A percentile compares a stretch with the other conserved stretches of the same genome.
Evolutionary conservation across 2,797 vertebrate genomes (phyloP).

Genomic region (Sebastes taczanowskii): DNA sequence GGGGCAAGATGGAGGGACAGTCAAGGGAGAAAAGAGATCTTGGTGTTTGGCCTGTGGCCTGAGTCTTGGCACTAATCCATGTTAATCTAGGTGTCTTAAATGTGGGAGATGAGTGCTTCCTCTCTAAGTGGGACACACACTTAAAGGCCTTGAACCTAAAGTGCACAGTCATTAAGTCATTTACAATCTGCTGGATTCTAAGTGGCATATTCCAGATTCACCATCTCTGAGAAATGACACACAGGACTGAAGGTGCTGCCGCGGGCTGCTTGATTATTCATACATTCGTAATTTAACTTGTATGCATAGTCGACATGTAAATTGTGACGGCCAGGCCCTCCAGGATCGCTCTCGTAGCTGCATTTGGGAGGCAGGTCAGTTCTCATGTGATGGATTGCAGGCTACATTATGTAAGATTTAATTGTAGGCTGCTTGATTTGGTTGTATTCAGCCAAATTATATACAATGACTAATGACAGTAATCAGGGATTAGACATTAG

Average conservation of each 20-base stretch:
- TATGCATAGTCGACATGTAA: background rate
- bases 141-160: constrained; percentile 64
- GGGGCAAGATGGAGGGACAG: constrained; percentile 29
- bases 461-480: background rate
- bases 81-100: constrained; percentile 82
- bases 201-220: constrained; percentile 40
- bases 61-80: constrained; percentile 78
- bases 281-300: background rate
- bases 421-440: background rate
- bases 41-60: constrained; percentile 66
- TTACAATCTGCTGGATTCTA: constrained; percentile 39
- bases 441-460: background rate
- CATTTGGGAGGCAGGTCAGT: background rate
- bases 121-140: constrained; percentile 74
- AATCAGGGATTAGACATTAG: background rate
- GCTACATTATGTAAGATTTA: background rate
- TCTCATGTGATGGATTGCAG: background rate
- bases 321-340: background rate
- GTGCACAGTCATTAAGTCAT: constrained; percentile 57
- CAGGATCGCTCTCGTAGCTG: background rate
- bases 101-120: constrained; percentile 73
- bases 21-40: constrained; percentile 52
- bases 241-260: background rate
- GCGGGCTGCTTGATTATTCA: background rate
- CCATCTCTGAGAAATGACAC: constrained; percentile 1